Conservation (phyloP, 2,888 invertebrate species). For the Campoplex capitator region DNA sequence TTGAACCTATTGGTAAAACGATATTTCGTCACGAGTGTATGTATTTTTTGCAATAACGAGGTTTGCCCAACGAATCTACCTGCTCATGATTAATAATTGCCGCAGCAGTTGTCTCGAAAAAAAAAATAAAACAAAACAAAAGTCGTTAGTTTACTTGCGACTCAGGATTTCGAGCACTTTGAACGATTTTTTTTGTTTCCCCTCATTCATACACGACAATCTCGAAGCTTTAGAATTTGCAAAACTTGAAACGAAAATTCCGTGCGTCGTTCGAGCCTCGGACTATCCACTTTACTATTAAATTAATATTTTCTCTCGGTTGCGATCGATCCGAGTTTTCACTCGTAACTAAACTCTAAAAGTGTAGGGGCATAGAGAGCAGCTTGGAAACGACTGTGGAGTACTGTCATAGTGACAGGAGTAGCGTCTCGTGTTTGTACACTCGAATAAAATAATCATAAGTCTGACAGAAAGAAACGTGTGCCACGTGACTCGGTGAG, state of each 20-base stretch:
- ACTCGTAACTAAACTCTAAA: not conserved
- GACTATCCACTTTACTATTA: not conserved
- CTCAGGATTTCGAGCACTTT: no score
- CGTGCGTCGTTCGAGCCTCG: not conserved
- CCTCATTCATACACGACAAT: no score
- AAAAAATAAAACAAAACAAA: not conserved
- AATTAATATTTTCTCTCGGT: constrained; percentile 43
- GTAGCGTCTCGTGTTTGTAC: constrained; percentile 5
- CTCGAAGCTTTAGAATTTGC: no score
- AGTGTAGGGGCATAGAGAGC: not conserved
- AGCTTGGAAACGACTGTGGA: constrained; percentile 38
- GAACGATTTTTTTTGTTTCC: no score
- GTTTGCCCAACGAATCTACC: not conserved
- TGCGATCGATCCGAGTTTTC: constrained; percentile 49
- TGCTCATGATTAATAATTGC: not conserved
- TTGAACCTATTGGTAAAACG: not conserved
- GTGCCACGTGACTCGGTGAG: constrained; percentile 46
- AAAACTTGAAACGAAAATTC: not conserved
- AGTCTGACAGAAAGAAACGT: constrained; percentile 13
- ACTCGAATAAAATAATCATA: not conserved
- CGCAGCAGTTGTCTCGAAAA: not conserved
- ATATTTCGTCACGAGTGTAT: not conserved
- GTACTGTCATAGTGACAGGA: constrained; percentile 52
- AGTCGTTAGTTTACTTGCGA: not conserved
- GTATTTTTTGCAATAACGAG: constrained; percentile 1